These are phyloP conservation scores for Pollenia labialis DNA, from an alignment of 2,888 invertebrate species.

Conservation along the genomic window DNA sequence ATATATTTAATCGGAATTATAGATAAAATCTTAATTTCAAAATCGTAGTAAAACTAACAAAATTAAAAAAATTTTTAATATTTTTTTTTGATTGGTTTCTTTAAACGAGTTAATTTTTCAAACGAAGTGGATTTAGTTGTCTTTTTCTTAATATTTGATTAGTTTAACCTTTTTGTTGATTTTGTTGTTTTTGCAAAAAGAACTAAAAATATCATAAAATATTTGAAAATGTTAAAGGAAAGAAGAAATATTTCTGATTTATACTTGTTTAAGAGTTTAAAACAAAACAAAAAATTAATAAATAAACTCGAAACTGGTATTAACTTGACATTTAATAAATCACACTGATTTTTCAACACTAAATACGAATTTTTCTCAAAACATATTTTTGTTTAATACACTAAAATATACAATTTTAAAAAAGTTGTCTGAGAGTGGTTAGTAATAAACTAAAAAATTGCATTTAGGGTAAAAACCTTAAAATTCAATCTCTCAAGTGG, in stretches of 20 bases:
- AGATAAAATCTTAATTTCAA: slow-evolving; percentile 27
- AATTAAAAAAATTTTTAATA: neutral
- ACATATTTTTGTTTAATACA: neutral
- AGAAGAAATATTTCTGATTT: slow-evolving; percentile 1
- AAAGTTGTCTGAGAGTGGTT: slow-evolving; percentile 38
- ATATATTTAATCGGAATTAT: slow-evolving; percentile 18
- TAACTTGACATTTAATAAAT: slow-evolving; percentile 69
- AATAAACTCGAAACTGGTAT: slow-evolving; percentile 51
- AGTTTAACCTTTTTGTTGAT: slow-evolving; percentile 62
- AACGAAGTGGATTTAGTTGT: neutral
- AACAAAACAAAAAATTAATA: neutral
- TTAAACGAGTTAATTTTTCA: neutral
- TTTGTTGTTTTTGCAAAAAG: neutral
- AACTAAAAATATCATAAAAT: neutral
- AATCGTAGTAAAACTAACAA: neutral
- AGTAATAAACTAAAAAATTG: slow-evolving; percentile 56
- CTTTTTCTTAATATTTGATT: slow-evolving; percentile 43
- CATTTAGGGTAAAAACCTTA: slow-evolving; percentile 56
- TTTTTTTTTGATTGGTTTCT: slow-evolving; percentile 11
- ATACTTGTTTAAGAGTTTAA: neutral
- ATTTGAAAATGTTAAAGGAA: neutral
- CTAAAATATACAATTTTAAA: neutral
- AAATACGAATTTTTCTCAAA: neutral
- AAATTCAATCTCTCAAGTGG: slow-evolving; percentile 9
- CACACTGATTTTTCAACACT: slow-evolving; percentile 57